Conservation (phyloP, 2,113 vertebrate species). For the Microcebus murinus region DNA sequence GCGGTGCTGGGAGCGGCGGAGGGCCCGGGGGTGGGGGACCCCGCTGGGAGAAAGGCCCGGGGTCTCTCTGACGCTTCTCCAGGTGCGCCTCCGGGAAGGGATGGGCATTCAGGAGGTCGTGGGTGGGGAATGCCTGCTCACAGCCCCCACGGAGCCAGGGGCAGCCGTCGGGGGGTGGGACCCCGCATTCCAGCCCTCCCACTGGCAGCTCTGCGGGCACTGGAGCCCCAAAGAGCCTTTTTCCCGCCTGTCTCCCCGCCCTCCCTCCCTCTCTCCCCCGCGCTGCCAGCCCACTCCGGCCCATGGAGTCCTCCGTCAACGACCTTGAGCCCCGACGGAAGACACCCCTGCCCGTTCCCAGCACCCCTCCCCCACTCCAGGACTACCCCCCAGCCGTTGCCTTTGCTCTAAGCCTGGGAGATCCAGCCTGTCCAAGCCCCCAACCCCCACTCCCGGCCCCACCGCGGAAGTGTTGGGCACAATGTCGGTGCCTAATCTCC, state of each 20-base stretch:
- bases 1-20: background rate
- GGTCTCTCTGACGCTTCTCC: background rate
- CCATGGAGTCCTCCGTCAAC: constrained; percentile 61
- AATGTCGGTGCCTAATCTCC: background rate
- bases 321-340: constrained; percentile 79
- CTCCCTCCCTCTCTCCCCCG: background rate
- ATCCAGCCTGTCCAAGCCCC: background rate
- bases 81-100: background rate
- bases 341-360: background rate
- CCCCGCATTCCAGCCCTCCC: background rate
- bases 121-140: background rate
- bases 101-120: background rate
- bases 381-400: background rate
- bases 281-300: background rate
- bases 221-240: constrained; percentile 32
- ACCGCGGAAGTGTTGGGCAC: background rate
- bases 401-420: background rate
- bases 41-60: background rate
- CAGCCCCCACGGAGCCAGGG: background rate
- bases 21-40: background rate
- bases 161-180: constrained; percentile 57
- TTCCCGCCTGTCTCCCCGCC: constrained; percentile 66
- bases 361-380: background rate
- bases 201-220: constrained; percentile 32
- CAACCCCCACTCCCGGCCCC: background rate